These are phyloP conservation scores for Lapara coniferarum DNA, from an alignment of 2,888 invertebrate genomes.

Conservation along the genomic window DNA sequence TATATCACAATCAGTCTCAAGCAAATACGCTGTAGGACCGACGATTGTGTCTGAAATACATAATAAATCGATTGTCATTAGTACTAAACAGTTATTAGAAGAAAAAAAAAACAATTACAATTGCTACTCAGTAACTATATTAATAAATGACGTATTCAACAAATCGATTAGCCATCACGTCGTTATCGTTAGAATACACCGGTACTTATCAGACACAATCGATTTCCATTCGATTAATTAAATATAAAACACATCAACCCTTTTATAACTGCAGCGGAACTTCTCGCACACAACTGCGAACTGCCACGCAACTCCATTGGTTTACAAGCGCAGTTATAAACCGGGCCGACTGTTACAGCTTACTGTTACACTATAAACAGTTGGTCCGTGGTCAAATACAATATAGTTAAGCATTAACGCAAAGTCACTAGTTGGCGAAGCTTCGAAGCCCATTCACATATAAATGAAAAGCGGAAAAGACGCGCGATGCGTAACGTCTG, in stretches of 20 bases:
- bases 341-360: constrained; percentile 52
- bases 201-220: constrained; percentile 19
- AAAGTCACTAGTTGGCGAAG: constrained; percentile 39
- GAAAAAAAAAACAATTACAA: background rate
- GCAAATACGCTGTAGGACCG: constrained; percentile 60
- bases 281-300: background rate
- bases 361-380: constrained; percentile 73
- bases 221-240: constrained; percentile 17
- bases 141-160: background rate
- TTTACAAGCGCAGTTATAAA: constrained; percentile 52
- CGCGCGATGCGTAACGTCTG: constrained; percentile 35
- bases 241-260: constrained; percentile 29
- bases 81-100: background rate
- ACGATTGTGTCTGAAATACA: constrained; percentile 19
- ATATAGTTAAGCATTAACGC: constrained; percentile 52
- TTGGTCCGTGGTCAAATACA: constrained; percentile 67
- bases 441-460: constrained; percentile 49
- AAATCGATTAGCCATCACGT: background rate
- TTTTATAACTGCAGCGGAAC: constrained; percentile 41
- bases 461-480: constrained; percentile 43
- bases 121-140: background rate
- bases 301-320: background rate
- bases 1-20: constrained; percentile 77
- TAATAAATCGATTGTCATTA: background rate
- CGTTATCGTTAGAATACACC: background rate